Base-by-base conservation (phyloP, 2,888 invertebrate genomes). In the Yponomeuta cagnagella region DNA sequence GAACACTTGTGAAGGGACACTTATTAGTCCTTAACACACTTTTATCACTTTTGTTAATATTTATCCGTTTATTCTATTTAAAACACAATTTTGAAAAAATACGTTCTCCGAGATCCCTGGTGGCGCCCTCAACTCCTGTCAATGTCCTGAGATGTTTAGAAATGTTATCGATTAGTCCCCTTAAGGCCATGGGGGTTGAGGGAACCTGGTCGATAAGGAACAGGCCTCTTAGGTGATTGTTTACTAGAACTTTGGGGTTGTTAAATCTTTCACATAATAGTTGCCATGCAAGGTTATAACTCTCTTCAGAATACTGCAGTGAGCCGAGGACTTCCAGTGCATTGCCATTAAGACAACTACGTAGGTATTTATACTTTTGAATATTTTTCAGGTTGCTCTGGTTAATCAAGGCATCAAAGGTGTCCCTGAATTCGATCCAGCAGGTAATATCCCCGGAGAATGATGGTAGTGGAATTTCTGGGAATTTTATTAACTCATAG, bases 331-430 rank as follows among this genome's bases (percentile, higher is more conserved):
- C 68, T 23, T 68, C 48, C 23, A 68, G 37, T 23, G 68, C 68
- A n/a, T 23, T 68, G 48, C 31, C 52, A 3, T 68, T 48, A 23
- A 68, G 68, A 63, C 69, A 69, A 37, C 63, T 15, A 15, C 63
- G 31, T 37, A 69, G 30, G 63, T 69, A 69, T 69, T 69, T 69
- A 33, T 37, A 69, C n/a, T 69, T 69, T 63, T 69, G 69, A 33
- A 69, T 69, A 15, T 37, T 12, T 69, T 69, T 69, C 37, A 69
- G 48, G 37, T 63, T 69, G 63, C 33, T 63, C 48, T 70, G 63
- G n/a, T 67, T 67, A 43, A 67, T 43, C 4, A 67, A 30, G 6
- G 67, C 67, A 43, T 67, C 67, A 48, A 67, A 67, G 1, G 67
- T 67, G 48, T 67, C 67, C 37, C 67, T 37, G 30, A 67, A 67